phyloP scores from a whole-genome alignment of 2,113 vertebrate species.

The Capreolus pygargus region DNA sequence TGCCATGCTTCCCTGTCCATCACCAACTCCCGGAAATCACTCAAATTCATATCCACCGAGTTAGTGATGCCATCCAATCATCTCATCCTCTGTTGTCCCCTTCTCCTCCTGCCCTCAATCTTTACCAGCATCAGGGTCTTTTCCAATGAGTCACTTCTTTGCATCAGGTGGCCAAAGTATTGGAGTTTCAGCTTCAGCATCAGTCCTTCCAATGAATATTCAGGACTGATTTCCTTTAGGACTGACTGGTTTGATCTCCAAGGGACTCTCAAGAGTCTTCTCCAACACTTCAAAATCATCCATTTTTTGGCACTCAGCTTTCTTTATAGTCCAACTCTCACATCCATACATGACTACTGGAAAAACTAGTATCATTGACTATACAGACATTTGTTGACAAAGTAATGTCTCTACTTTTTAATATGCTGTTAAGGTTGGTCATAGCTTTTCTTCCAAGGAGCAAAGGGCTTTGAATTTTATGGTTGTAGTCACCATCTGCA shows the following conservation, averaged over 20 bases:
- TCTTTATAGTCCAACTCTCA: not conserved
- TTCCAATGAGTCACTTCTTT: not conserved
- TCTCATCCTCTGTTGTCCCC: not conserved
- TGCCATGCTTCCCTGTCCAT: not conserved
- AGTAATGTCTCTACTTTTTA: not conserved
- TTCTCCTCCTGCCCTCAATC: not conserved
- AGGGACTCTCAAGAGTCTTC: not conserved
- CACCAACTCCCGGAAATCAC: rapidly evolving
- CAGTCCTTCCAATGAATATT: not conserved
- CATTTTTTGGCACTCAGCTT: not conserved
- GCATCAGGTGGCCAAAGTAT: not conserved
- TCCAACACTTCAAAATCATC: not conserved
- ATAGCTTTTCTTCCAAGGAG: not conserved
- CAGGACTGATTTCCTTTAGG: not conserved
- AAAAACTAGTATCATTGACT: not conserved
- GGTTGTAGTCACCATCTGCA: not conserved
- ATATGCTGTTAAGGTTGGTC: not conserved
- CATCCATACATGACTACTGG: not conserved
- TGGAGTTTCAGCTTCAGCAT: not conserved
- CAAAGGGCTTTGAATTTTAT: not conserved
- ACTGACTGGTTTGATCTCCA: not conserved
- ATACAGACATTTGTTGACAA: rapidly evolving
- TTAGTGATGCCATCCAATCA: not conserved
- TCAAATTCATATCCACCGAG: not conserved
- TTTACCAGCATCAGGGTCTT: not conserved